Conservation (phyloP, 2,113 vertebrate species). For the Okapia johnstoni region DNA sequence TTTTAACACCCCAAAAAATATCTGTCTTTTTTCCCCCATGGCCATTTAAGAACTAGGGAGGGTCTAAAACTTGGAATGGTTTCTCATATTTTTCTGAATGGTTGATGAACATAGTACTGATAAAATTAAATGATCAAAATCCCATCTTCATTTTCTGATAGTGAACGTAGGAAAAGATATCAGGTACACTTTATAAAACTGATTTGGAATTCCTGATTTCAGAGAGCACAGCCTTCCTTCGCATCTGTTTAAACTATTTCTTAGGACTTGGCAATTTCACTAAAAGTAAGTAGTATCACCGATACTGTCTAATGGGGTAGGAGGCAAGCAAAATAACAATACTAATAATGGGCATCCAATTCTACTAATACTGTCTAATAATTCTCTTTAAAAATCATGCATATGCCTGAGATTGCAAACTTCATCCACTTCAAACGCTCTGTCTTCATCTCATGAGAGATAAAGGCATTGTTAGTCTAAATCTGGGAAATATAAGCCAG, state of each 20-base stretch:
- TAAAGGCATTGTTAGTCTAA: neutral
- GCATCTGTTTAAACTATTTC: neutral
- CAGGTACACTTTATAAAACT: neutral
- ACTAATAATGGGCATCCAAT: neutral
- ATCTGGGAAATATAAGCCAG: neutral
- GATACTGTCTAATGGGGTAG: neutral
- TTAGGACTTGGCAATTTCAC: neutral
- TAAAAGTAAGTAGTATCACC: neutral
- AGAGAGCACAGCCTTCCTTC: neutral
- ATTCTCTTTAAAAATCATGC: neutral
- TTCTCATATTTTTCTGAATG: constrained; percentile 21
- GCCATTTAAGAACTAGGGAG: neutral
- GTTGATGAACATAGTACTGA: neutral
- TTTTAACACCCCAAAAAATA: neutral
- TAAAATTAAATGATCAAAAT: constrained; percentile 10
- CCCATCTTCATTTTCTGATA: neutral
- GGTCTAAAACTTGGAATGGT: neutral
- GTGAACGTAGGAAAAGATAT: neutral
- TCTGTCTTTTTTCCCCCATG: neutral
- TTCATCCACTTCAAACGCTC: neutral
- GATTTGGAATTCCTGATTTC: neutral
- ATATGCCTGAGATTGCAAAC: neutral
- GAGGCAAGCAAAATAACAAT: neutral
- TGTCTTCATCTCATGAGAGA: neutral
- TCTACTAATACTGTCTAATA: neutral